Conservation (phyloP, 2,113 vertebrate species). For the Platichthys stellatus region DNA sequence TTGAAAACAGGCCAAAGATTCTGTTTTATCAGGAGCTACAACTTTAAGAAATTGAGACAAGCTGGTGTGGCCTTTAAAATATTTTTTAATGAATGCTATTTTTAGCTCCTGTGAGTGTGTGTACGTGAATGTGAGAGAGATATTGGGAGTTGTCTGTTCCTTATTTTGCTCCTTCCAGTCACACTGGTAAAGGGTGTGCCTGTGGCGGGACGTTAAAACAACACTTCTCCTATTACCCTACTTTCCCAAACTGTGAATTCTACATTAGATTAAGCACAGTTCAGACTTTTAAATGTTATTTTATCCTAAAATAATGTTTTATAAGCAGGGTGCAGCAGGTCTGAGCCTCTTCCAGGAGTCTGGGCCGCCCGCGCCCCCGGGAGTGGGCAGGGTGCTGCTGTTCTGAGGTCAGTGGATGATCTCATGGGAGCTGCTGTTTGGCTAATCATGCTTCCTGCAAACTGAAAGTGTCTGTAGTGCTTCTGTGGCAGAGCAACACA, state of each 20-base stretch:
- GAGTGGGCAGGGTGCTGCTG: conserved; percentile 42
- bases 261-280: conserved; percentile 10
- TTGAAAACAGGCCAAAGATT: not conserved
- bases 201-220: not conserved
- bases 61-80: not conserved
- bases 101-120: not conserved
- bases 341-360: conserved; percentile 24
- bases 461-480: not conserved
- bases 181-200: not conserved
- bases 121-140: not conserved
- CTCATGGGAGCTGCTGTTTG: conserved; percentile 68
- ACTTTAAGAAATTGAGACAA: not conserved
- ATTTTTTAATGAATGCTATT: not conserved
- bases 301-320: conserved; percentile 45
- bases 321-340: conserved; percentile 48
- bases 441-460: conserved; percentile 48
- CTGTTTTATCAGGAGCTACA: not conserved
- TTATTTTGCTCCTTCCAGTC: conserved; percentile 12
- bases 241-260: not conserved
- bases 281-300: conserved; percentile 8
- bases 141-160: not conserved
- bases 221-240: conserved; percentile 3
- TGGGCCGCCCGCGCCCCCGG: conserved; percentile 11
- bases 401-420: conserved; percentile 65
- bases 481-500: not conserved